These are phyloP conservation scores for Leptinotarsa texana DNA, from an alignment of 1,140 invertebrate genomes.

Conservation along the genomic window DNA sequence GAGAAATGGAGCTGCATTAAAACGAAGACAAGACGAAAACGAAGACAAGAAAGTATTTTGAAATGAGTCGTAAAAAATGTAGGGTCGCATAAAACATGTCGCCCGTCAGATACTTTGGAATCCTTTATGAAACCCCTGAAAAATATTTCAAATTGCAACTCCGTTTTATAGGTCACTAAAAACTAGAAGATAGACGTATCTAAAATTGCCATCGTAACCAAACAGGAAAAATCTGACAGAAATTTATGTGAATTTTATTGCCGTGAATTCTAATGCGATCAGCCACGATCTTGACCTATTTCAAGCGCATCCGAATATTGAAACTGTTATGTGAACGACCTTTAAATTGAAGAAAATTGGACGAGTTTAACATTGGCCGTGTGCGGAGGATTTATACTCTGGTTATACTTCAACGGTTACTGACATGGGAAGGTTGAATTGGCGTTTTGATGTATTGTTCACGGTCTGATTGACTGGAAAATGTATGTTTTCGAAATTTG, in stretches of 20 bases:
- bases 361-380: constrained; percentile 27
- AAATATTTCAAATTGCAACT: neutral
- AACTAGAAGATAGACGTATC: neutral
- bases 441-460: neutral
- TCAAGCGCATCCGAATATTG: constrained; percentile 5
- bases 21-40: no score
- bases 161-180: neutral
- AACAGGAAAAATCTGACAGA: constrained; percentile 5
- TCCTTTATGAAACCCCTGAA: no score
- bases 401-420: constrained; percentile 16
- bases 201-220: neutral
- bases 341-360: constrained; percentile 29
- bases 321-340: constrained; percentile 32
- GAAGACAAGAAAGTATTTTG: no score
- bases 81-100: no score
- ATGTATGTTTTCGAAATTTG: no score
- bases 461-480: neutral
- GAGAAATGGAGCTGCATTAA: no score
- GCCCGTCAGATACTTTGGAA: no score
- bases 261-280: constrained; percentile 2
- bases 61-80: no score
- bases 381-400: neutral
- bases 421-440: constrained; percentile 15
- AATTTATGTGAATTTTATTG: constrained; percentile 20
- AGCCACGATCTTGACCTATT: constrained; percentile 36